Conservation (phyloP, 2,888 invertebrate species). For the Baccha elongata region DNA sequence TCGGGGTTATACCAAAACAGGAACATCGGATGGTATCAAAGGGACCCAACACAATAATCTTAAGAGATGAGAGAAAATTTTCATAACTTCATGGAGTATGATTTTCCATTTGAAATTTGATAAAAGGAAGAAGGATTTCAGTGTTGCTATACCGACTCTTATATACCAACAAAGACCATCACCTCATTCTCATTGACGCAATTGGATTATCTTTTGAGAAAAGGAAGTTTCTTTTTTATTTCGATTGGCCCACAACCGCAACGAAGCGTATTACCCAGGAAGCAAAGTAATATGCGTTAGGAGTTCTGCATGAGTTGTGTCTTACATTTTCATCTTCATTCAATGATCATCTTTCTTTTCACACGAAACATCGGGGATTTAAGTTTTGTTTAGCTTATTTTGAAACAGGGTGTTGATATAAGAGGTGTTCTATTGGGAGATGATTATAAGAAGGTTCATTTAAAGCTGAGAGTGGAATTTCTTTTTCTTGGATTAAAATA, state of each 20-base stretch:
- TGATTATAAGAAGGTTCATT: no score
- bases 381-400: not conserved
- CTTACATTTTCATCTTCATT: conserved; percentile 41
- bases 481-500: no score
- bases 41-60: conserved; percentile 52
- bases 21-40: conserved; percentile 1
- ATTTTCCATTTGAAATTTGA: conserved; percentile 59
- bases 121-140: conserved; percentile 26
- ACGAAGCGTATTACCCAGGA: conserved; percentile 18
- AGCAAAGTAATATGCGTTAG: conserved; percentile 69
- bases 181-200: conserved; percentile 44
- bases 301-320: conserved; percentile 71
- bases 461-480: no score
- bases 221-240: conserved; percentile 44
- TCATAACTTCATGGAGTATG: conserved; percentile 68
- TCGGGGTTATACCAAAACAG: not conserved
- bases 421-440: no score
- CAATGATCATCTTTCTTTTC: conserved; percentile 43
- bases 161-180: not conserved
- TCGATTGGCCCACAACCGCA: conserved; percentile 13
- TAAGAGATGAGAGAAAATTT: conserved; percentile 36
- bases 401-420: conserved; percentile 26
- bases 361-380: conserved; percentile 35
- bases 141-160: not conserved
- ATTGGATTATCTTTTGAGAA: conserved; percentile 68